Evolutionary conservation across 53 echinoderm and acorn worm genomes (phyloP).

Genomic region (Arbacia lixula): DNA sequence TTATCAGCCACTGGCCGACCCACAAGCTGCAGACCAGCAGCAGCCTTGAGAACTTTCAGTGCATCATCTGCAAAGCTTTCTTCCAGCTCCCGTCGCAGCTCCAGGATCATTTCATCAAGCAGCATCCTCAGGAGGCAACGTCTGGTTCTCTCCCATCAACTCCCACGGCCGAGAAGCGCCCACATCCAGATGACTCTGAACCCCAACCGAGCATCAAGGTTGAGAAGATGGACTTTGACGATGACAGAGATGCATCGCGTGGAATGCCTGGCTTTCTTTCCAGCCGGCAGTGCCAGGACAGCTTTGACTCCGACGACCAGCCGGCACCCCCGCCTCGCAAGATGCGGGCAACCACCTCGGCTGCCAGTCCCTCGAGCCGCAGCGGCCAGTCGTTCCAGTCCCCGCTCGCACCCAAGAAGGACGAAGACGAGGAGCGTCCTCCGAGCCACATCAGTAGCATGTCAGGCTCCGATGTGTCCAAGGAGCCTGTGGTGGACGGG

Average conservation of each 20-base stretch:
- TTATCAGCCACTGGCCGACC: conserved; percentile 51
- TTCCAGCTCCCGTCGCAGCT: conserved; percentile 48
- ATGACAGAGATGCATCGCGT: background rate
- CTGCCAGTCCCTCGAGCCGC: conserved; percentile 46
- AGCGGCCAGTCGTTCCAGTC: conserved; percentile 38
- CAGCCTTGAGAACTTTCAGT: conserved; percentile 47
- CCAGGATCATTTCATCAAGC: conserved; percentile 54
- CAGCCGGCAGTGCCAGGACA: conserved; percentile 30
- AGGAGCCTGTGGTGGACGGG: conserved; percentile 47
- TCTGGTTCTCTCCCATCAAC: conserved; percentile 15
- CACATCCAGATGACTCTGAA: background rate
- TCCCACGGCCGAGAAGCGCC: conserved; percentile 16
- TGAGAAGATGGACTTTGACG: conserved; percentile 31
- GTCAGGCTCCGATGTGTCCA: conserved; percentile 27
- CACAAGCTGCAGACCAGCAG: conserved; percentile 46
- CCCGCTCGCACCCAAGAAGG: conserved; percentile 8
- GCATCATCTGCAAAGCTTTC: conserved; percentile 38
- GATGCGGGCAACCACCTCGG: conserved; percentile 54
- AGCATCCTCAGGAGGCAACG: conserved; percentile 46
- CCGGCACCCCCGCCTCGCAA: conserved; percentile 1
- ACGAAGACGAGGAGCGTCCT: conserved; percentile 60
- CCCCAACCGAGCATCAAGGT: background rate
- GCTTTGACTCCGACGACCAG: conserved; percentile 25
- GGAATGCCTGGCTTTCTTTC: conserved; percentile 39
- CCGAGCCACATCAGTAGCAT: conserved; percentile 60